Conservation (phyloP, 2,888 invertebrate species). For the Galerucella calmariensis region DNA sequence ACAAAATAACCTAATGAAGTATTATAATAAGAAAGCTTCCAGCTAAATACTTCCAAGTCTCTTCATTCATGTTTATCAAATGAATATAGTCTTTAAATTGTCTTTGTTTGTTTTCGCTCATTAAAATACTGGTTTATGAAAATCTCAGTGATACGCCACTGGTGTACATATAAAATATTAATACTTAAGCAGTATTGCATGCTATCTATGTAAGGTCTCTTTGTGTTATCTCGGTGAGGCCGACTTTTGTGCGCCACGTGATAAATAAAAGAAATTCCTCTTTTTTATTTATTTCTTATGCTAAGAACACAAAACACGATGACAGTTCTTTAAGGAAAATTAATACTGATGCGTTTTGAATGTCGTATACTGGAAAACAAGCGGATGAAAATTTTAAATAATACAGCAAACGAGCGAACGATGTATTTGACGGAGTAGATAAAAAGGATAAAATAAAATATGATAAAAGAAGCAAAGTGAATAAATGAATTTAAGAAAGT, state of each 20-base stretch:
- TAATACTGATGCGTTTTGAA: constrained; percentile 23
- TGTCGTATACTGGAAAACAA: neutral
- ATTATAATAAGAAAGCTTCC: too few species aligned
- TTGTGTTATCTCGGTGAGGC: constrained; percentile 42
- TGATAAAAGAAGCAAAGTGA: too few species aligned
- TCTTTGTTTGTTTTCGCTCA: too few species aligned
- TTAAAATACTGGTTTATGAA: neutral
- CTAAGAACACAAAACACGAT: constrained; percentile 39
- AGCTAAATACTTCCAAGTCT: too few species aligned
- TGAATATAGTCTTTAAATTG: too few species aligned
- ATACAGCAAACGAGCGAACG: neutral
- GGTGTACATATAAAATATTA: constrained; percentile 4
- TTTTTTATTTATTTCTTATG: constrained; percentile 38
- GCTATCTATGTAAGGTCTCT: constrained; percentile 39
- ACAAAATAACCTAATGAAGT: too few species aligned
- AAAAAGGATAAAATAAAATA: too few species aligned
- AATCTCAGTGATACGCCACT: neutral
- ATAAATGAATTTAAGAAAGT: too few species aligned
- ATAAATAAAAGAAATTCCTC: constrained; percentile 42
- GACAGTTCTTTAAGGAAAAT: constrained; percentile 33
- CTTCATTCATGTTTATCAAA: too few species aligned
- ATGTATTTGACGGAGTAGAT: too few species aligned
- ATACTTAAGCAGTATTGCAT: constrained; percentile 43
- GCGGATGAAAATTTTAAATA: neutral
- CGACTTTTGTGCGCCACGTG: constrained; percentile 44